phyloP scores from a whole-genome alignment of 2,888 invertebrate genomes.

The Sminthurides aquaticus region DNA sequence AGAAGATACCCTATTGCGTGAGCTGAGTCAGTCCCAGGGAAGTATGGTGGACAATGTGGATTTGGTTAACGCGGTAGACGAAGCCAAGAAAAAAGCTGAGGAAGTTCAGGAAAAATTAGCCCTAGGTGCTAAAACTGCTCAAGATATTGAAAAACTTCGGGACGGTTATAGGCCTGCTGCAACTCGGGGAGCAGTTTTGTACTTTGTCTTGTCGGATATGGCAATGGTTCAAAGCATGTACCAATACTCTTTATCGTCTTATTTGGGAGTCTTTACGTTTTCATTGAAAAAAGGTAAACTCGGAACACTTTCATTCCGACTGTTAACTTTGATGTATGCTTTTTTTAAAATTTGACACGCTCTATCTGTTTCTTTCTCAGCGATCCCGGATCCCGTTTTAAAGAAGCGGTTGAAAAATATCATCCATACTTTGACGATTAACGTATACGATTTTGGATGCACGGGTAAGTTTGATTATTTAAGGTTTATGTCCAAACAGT shows the following conservation, averaged over 20 bases:
- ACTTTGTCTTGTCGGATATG: conserved; percentile 86
- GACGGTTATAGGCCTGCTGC: conserved; percentile 81
- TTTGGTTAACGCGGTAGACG: conserved; percentile 74
- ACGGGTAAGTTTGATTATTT: conserved; percentile 1
- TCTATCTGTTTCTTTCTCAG: conserved; percentile 44
- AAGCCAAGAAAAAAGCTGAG: conserved; percentile 76
- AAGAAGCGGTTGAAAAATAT: conserved; percentile 68
- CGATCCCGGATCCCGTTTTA: conserved; percentile 72
- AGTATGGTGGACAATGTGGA: conserved; percentile 90
- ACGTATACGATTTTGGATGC: conserved; percentile 53
- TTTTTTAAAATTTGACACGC: conserved; percentile 1
- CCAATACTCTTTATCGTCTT: conserved; percentile 79
- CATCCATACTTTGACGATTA: conserved; percentile 73
- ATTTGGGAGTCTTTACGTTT: conserved; percentile 73
- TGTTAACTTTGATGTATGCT: neutral
- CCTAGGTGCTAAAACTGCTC: conserved; percentile 65
- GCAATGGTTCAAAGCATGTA: conserved; percentile 83
- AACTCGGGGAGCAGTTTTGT: conserved; percentile 76
- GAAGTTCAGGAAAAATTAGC: conserved; percentile 71
- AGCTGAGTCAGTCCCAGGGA: conserved; percentile 76
- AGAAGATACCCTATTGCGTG: conserved; percentile 75
- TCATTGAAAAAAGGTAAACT: conserved; percentile 60
- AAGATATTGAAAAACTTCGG: conserved; percentile 71
- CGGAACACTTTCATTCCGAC: neutral
- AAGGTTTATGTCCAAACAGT: no score